These are phyloP conservation scores for Leptodactylus fuscus DNA, from an alignment of 2,113 vertebrate genomes.

Conservation along the genomic window DNA sequence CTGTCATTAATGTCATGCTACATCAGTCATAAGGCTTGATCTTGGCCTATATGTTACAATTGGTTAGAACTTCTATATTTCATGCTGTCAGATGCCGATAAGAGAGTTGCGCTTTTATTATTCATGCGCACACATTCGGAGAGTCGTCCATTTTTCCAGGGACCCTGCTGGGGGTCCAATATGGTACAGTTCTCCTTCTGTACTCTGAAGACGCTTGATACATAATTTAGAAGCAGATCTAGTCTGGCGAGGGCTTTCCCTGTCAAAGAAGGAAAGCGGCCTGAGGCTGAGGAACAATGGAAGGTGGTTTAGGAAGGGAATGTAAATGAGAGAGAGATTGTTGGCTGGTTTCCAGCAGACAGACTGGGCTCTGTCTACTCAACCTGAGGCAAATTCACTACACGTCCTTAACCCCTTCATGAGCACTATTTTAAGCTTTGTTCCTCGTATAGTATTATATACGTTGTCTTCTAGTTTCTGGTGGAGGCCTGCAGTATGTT, in stretches of 20 bases:
- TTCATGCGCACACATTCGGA: background rate
- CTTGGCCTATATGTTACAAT: background rate
- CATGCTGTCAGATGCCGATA: background rate
- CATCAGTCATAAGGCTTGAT: background rate
- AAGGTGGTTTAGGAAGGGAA: constrained; percentile 56
- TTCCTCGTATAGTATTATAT: background rate
- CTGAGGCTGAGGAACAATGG: constrained; percentile 54
- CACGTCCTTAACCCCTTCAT: constrained; percentile 36
- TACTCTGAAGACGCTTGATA: constrained; percentile 38
- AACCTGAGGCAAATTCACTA: constrained; percentile 35
- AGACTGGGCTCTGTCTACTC: constrained; percentile 46
- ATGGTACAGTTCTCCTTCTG: background rate
- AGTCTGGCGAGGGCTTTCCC: constrained; percentile 53
- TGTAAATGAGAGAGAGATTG: constrained; percentile 49
- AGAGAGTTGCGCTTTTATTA: background rate
- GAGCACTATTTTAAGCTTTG: too few species aligned
- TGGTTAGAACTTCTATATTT: background rate
- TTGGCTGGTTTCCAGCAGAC: constrained; percentile 55
- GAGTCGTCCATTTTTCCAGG: background rate
- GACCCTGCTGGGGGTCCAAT: background rate
- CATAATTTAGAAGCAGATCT: constrained; percentile 47
- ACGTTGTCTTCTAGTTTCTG: background rate
- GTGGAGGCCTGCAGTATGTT: background rate
- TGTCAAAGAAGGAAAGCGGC: constrained; percentile 49
- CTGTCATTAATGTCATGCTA: background rate